Evolutionary conservation across 2,888 invertebrate genomes (phyloP).

Genomic region (Thera obeliscata): DNA sequence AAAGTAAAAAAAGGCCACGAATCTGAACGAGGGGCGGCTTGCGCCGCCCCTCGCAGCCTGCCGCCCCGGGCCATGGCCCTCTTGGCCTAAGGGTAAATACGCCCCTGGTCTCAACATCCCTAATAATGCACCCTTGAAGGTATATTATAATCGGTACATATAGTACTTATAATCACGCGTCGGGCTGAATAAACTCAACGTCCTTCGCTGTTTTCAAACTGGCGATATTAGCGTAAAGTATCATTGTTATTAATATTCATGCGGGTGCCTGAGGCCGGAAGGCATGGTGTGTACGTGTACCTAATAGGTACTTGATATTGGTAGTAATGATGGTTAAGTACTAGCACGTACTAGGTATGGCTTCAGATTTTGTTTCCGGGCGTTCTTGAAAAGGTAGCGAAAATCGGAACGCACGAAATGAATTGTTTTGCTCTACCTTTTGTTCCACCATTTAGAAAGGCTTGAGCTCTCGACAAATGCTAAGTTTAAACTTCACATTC

Average conservation of each 20-base stretch:
- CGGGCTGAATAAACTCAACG: conserved; percentile 40
- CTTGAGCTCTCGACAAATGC: neutral
- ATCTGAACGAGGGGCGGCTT: too few species aligned
- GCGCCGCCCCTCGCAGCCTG: too few species aligned
- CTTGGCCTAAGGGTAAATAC: too few species aligned
- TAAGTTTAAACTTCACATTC: too few species aligned
- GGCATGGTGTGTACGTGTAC: conserved; percentile 19
- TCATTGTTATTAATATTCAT: conserved; percentile 61
- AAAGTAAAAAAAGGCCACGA: too few species aligned
- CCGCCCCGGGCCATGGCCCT: too few species aligned
- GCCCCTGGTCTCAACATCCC: too few species aligned
- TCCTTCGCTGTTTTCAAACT: conserved; percentile 66
- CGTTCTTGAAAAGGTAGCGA: conserved; percentile 11
- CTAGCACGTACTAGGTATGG: neutral
- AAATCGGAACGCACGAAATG: conserved; percentile 14
- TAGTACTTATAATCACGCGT: neutral
- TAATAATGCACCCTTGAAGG: too few species aligned
- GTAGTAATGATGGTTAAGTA: conserved; percentile 15
- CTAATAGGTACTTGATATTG: conserved; percentile 16
- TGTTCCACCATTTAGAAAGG: neutral
- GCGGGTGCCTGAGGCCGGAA: conserved; percentile 53
- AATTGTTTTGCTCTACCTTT: conserved; percentile 4
- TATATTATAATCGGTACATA: too few species aligned
- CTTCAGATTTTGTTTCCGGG: conserved; percentile 21
- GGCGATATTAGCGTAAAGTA: conserved; percentile 49